Base-by-base conservation (phyloP, 2,888 invertebrate species). In the Phalera bucephala region DNA sequence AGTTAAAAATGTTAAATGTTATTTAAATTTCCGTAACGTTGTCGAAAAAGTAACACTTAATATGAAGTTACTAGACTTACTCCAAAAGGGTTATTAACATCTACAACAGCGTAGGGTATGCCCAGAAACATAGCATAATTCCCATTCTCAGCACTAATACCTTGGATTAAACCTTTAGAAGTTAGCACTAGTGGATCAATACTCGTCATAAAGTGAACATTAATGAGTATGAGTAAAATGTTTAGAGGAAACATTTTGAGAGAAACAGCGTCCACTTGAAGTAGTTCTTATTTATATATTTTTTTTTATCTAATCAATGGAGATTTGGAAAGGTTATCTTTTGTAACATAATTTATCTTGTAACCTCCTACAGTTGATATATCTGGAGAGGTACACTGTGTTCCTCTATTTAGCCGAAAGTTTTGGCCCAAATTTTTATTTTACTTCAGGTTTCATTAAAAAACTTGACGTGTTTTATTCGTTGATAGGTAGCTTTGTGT, bases 91-190 rank as follows among this genome's bases (percentile, higher is more conserved):
- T 50, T 31, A 0, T 32, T 28, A 19, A 36, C 54, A 30, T 53
- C 49, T 5, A 50, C 38, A n/a, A 42, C 6, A 8, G 43, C 54
- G 14, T 53, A 53, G 2, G 50, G 50, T 4, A 50, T 23, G 0
- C 54, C 50, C 5, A 53, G 25, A 25, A 20, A 50, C 27, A 38
- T 37, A 8, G 12, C 9, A 17, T 36, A 49, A 31, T 48, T 32
- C 0, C 22, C 13, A n/a, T 47, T 33, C 8, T 22, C 3, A 17
- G 34, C 3, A 9, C 8, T 6, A 3, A 29, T 3, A 51, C 5
- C 9, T 45, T 37, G 35, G 13, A 47, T 33, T 2, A 5, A 10
- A 7, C 47, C 47, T 22, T 33, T 32, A 5, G 26, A 3, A 4
- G 47, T 47, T 8, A 25, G 19, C 4, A 14, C 23, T 10, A 51